Base-by-base conservation (phyloP, 2,797 vertebrate genomes). In the Lophotriccus pileatus region DNA sequence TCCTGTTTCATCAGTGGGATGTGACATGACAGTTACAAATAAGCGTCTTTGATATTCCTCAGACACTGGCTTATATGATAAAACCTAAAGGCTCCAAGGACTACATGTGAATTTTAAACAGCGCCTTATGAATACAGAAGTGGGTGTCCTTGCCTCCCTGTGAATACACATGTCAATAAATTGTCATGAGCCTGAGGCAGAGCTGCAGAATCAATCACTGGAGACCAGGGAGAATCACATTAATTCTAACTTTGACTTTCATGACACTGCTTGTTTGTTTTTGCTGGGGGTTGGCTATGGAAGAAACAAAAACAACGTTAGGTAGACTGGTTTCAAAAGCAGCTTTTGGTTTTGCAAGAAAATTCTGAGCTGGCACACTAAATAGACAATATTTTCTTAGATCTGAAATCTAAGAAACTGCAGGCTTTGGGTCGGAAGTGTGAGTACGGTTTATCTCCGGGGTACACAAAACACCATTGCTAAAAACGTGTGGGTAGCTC, bases 211-310 rank as follows among this genome's bases (percentile, higher is more conserved):
- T 94, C 77, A 47, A 77, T 82, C 80, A 18, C 34, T 25, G 41
- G 55, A 78, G 77, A 52, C 50, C 30, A 30, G 56, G 60, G 62
- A 62, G 74, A 84, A 87, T 90, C 64, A n/a, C 70, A 87, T 92
- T 82, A 84, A 89, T 86, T 81, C 70, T 43, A 43, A 82, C 92
- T 93, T 91, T 87, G 91, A 82, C 70, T 96, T 95, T 90, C 83
- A 72, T 80, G 91, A 66, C 88, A 75, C 70, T 62, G 56, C 83
- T 72, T 64, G 80, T 91, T 94, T 96, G 70, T 79, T 95, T 96
- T 89, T 91, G 74, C 84, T 88, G 74, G 63, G 75, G 63, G 17
- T 43, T 94, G 90, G 83, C 88, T 84, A 16, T 2, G 8, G 70
- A 67, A 66, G 92, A 90, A 95, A 82, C 1, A 3, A 89, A 89